A percentile compares a stretch with the other conserved stretches of the same genome.
These are phyloP conservation scores for Kobus ellipsiprymnus DNA, from an alignment of 2,113 vertebrate species.

Conservation along the genomic window DNA sequence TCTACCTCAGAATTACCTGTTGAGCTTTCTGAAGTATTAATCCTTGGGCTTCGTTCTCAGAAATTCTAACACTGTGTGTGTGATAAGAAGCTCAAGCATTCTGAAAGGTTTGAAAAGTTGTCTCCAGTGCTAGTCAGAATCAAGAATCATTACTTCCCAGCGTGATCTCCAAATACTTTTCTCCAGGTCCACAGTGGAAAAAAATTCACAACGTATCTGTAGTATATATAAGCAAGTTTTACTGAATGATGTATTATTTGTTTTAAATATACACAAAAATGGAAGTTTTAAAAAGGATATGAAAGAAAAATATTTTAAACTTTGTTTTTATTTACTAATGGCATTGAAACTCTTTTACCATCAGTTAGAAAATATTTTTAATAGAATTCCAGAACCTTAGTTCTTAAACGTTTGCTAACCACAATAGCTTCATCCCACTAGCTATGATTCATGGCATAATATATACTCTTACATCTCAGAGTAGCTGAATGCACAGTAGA, in stretches of 20 bases:
- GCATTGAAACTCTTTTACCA: neutral
- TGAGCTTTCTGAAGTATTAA: neutral
- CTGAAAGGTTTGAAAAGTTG: neutral
- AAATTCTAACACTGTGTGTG: neutral
- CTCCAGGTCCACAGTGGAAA: neutral
- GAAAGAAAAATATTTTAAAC: neutral
- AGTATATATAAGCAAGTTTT: neutral
- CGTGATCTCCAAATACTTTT: slow-evolving; percentile 6
- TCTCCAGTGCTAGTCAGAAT: neutral
- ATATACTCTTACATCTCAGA: neutral
- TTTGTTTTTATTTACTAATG: neutral
- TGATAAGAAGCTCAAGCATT: neutral
- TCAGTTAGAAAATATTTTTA: neutral
- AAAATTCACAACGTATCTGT: neutral
- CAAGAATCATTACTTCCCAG: neutral
- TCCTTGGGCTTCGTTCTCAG: neutral
- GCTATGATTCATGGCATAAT: neutral
- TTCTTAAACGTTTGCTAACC: neutral
- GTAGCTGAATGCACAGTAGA: neutral
- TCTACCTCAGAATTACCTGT: neutral
- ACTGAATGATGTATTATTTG: neutral
- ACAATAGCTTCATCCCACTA: neutral
- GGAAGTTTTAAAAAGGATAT: neutral
- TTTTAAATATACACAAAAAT: neutral
- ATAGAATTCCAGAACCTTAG: neutral